phyloP scores from a whole-genome alignment of 2,113 vertebrate genomes.

The Antidorcas marsupialis region DNA sequence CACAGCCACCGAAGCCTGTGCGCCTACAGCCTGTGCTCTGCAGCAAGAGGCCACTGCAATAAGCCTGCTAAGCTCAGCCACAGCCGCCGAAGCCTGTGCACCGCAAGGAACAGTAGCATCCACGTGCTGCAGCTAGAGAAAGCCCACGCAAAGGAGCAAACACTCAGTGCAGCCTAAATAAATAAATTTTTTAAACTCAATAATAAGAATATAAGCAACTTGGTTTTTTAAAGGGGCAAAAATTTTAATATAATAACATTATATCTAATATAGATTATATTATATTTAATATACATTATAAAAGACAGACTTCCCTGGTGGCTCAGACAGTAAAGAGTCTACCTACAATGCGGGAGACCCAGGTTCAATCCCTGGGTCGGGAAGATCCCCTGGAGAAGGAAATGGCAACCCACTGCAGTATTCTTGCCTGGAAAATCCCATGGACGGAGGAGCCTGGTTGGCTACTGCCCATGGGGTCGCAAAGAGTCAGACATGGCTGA shows the following conservation, averaged over 20 bases:
- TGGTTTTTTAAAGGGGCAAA: not conserved
- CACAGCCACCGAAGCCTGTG: not conserved
- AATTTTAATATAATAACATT: not conserved
- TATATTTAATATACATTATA: not conserved
- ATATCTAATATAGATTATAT: not conserved
- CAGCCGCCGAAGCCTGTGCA: not conserved
- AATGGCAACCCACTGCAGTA: too few relatives aligned
- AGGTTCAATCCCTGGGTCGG: too few relatives aligned
- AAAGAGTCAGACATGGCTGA: too few relatives aligned
- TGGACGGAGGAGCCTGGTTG: too few relatives aligned
- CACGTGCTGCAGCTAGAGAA: not conserved
- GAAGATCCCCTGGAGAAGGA: too few relatives aligned
- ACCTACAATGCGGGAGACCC: too few relatives aligned
- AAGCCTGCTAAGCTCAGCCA: not conserved
- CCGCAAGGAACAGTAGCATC: not conserved
- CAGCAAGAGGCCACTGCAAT: not conserved
- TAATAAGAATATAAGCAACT: not conserved
- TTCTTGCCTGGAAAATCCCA: too few relatives aligned
- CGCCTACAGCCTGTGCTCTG: not conserved
- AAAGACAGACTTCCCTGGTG: too few relatives aligned
- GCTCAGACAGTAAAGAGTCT: too few relatives aligned
- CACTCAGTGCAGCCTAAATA: not conserved
- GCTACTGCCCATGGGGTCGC: too few relatives aligned
- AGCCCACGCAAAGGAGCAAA: fast-evolving
- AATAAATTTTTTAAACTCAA: not conserved